phyloP scores from a whole-genome alignment of 2,797 vertebrate genomes.

The Odontamblyopus lacepedii region DNA sequence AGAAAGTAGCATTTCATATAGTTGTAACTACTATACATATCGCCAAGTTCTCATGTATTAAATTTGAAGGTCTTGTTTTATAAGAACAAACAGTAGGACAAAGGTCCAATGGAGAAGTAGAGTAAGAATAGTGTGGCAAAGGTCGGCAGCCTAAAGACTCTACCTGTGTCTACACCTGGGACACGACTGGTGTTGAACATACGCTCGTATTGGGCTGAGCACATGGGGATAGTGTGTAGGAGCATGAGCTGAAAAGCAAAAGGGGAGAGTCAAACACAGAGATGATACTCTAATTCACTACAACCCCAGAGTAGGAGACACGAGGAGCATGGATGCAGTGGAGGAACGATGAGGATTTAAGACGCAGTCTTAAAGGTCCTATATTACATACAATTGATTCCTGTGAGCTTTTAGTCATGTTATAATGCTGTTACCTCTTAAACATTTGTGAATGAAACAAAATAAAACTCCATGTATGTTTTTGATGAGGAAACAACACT shows the following conservation, averaged over 20 bases:
- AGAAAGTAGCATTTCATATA: neutral
- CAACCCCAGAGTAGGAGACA: slow-evolving; percentile 54
- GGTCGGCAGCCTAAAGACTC: slow-evolving; percentile 68
- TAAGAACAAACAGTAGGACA: slow-evolving; percentile 36
- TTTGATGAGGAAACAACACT: no score
- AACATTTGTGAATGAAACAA: no score
- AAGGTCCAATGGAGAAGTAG: slow-evolving; percentile 49
- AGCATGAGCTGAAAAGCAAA: slow-evolving; percentile 87
- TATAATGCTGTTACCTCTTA: no score
- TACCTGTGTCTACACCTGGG: slow-evolving; percentile 87
- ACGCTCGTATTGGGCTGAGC: slow-evolving; percentile 84
- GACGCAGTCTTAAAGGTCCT: slow-evolving; percentile 29
- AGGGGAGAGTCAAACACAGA: slow-evolving; percentile 78
- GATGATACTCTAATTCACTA: slow-evolving; percentile 65
- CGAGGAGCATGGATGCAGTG: slow-evolving; percentile 51
- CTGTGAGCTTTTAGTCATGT: no score
- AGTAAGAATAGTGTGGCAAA: slow-evolving; percentile 56
- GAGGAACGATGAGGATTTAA: slow-evolving; percentile 52
- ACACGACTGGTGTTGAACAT: slow-evolving; percentile 85
- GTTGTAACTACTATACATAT: slow-evolving; percentile 23
- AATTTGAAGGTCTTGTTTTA: slow-evolving; percentile 26
- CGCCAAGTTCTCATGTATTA: slow-evolving; percentile 52
- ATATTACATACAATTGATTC: no score
- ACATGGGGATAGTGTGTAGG: slow-evolving; percentile 85
- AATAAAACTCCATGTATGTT: no score